A percentile compares a stretch with the other conserved stretches of the same genome.
phyloP scores from a whole-genome alignment of 1,140 invertebrate species.

The Ceratina japonica region DNA sequence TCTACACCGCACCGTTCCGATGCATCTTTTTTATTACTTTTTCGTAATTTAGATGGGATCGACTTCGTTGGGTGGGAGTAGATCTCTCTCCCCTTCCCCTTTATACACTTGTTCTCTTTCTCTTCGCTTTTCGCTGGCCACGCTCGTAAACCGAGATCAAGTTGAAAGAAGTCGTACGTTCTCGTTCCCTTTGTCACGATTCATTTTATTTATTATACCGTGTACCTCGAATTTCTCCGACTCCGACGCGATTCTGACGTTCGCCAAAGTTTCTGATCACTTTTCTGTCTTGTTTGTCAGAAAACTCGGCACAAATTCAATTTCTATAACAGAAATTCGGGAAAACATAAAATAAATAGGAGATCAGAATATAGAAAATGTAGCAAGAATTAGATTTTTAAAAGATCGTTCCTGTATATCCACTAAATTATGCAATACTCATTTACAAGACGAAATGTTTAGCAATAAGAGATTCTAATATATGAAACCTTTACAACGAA shows the following conservation, averaged over 20 bases:
- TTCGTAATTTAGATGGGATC: constrained; percentile 29
- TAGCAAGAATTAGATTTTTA: too few species aligned
- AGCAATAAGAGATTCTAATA: too few species aligned
- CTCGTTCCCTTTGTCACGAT: constrained; percentile 27
- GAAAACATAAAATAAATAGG: too few species aligned
- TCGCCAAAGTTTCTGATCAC: neutral
- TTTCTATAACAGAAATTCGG: too few species aligned
- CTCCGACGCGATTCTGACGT: neutral
- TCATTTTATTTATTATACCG: constrained; percentile 36
- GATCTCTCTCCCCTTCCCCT: neutral
- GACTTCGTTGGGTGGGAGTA: constrained; percentile 27
- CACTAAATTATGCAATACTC: too few species aligned
- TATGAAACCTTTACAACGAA: too few species aligned
- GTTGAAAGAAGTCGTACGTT: constrained; percentile 10
- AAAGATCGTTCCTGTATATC: too few species aligned
- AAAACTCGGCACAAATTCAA: too few species aligned
- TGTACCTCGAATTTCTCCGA: neutral
- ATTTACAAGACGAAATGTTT: too few species aligned
- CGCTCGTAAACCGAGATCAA: constrained; percentile 40
- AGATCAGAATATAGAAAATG: too few species aligned
- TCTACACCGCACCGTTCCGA: neutral
- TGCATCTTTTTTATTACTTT: constrained; percentile 34
- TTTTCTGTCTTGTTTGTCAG: too few species aligned
- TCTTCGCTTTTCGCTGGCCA: constrained; percentile 21
- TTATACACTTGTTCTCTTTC: neutral